These are phyloP conservation scores for Megaustenia siamemsis DNA, from an alignment of 2,888 invertebrate species.

Conservation along the genomic window DNA sequence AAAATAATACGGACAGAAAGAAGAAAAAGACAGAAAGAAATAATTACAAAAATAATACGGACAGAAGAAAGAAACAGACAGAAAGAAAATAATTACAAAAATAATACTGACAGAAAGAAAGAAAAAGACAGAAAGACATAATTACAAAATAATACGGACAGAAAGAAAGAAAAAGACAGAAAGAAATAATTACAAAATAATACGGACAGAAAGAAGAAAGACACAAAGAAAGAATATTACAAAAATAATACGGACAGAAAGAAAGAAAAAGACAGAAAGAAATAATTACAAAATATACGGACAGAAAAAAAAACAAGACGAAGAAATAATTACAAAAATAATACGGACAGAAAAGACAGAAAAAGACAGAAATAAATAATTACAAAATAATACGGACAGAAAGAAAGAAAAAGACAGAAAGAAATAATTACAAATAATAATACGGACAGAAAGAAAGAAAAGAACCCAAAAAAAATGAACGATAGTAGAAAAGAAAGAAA, in stretches of 20 bases:
- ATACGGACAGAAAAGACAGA: conserved; percentile 33
- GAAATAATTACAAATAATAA: no score
- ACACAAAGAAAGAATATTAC: no score
- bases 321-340: no score
- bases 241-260: no score
- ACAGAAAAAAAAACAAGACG: no score
- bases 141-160: neutral
- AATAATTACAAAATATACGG: no score
- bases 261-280: no score
- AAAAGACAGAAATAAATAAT: conserved; percentile 42
- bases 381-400: no score
- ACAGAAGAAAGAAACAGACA: neutral
- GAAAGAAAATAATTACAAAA: neutral
- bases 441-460: no score
- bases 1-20: neutral
- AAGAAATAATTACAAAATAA: no score
- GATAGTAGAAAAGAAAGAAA: conserved; percentile 40
- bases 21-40: neutral
- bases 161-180: neutral
- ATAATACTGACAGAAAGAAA: neutral
- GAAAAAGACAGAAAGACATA: neutral
- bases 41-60: neutral
- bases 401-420: no score
- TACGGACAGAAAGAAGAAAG: no score
- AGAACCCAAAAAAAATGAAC: conserved; percentile 34